Evolutionary conservation across 2,888 invertebrate species (phyloP).

Genomic region (Plebejus argus): DNA sequence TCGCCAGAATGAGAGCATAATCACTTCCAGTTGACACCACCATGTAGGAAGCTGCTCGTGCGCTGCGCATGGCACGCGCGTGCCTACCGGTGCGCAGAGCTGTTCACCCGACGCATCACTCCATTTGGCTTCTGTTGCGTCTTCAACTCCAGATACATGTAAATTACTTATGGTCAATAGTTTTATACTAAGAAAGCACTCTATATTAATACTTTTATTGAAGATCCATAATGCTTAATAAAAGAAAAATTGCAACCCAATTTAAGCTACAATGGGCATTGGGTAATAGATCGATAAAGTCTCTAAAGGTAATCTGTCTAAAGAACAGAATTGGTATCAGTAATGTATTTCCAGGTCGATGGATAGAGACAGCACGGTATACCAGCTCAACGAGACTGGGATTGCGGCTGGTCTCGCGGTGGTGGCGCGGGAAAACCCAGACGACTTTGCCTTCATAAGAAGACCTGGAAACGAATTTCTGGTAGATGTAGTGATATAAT

Average conservation of each 20-base stretch:
- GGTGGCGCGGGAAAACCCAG: constrained; percentile 67
- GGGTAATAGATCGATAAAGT: too few species aligned
- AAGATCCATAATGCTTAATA: neutral
- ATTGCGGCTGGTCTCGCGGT: constrained; percentile 71
- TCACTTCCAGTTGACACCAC: neutral
- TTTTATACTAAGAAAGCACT: too few species aligned
- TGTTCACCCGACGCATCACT: constrained; percentile 71
- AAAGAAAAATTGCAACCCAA: too few species aligned
- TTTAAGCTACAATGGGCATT: too few species aligned
- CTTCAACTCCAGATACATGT: constrained; percentile 73
- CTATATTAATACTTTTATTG: too few species aligned
- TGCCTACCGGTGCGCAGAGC: constrained; percentile 53
- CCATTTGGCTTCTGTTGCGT: constrained; percentile 79
- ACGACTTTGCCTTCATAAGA: constrained; percentile 76
- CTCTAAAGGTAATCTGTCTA: neutral
- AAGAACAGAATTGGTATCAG: neutral
- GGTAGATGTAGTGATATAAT: constrained; percentile 49
- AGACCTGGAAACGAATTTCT: constrained; percentile 71
- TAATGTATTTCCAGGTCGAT: constrained; percentile 40
- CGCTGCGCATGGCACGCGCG: constrained; percentile 70
- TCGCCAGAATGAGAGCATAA: neutral
- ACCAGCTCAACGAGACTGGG: constrained; percentile 46
- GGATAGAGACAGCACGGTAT: constrained; percentile 41
- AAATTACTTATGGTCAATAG: too few species aligned
- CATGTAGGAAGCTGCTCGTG: constrained; percentile 54